These are phyloP conservation scores for Oryzias dopingdopingensis DNA, from an alignment of 2,797 vertebrate species.

Conservation along the genomic window DNA sequence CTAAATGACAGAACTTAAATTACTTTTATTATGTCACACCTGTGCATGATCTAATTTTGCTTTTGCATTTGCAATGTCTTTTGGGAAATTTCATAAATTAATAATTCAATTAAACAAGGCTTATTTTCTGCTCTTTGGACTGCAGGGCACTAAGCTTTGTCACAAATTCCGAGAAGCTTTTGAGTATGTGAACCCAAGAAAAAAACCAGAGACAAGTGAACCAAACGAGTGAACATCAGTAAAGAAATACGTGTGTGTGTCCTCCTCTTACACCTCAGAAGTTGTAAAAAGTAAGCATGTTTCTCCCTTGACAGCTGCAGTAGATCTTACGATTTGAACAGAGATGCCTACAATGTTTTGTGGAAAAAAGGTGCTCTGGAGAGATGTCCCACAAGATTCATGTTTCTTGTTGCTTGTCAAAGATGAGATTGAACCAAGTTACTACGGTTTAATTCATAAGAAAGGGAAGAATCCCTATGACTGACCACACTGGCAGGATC, in stretches of 20 bases:
- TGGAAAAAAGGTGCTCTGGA: conserved; percentile 49
- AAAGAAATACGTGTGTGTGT: conserved; percentile 57
- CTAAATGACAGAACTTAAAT: too few relatives aligned
- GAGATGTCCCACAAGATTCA: conserved; percentile 73
- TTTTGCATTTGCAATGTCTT: too few relatives aligned
- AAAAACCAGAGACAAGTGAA: conserved; percentile 46
- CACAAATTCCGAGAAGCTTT: conserved; percentile 46
- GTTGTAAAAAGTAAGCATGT: conserved; percentile 70
- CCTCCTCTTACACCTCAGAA: conserved; percentile 61
- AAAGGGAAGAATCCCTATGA: conserved; percentile 58
- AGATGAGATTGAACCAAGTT: conserved; percentile 82
- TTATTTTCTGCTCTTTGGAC: too few relatives aligned
- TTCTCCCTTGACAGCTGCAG: conserved; percentile 69
- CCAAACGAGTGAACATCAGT: conserved; percentile 62
- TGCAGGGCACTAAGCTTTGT: conserved; percentile 23
- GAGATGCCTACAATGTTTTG: conserved; percentile 74
- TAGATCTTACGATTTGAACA: conserved; percentile 58
- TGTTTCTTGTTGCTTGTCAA: conserved; percentile 72
- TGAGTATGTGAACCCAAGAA: conserved; percentile 47
- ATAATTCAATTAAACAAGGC: too few relatives aligned
- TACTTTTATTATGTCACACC: too few relatives aligned
- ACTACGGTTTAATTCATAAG: conserved; percentile 65
- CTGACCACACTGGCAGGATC: conserved; percentile 49
- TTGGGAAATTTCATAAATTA: too few relatives aligned
- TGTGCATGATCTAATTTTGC: too few relatives aligned